Percentiles rank a stretch among this genome's conserved stretches.
These are phyloP conservation scores for Zelostemma sp. DNA, from an alignment of 1,140 invertebrate species.

Conservation along the genomic window DNA sequence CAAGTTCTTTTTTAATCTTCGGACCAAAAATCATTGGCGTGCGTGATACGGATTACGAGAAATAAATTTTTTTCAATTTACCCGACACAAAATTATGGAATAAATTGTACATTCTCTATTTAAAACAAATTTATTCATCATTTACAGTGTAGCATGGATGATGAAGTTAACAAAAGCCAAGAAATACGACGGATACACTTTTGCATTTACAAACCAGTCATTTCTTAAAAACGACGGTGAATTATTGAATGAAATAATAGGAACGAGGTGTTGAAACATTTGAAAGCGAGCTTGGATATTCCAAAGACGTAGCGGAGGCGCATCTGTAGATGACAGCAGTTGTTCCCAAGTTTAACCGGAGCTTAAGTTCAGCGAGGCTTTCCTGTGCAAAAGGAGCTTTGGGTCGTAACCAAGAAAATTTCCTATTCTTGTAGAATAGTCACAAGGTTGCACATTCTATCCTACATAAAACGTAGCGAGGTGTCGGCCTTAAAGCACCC, in stretches of 20 bases:
- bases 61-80: no score
- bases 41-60: no score
- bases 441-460: conserved; percentile 20
- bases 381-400: conserved; percentile 17
- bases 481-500: conserved; percentile 11
- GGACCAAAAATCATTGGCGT: no score
- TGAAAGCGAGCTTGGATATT: conserved; percentile 36
- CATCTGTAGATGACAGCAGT: conserved; percentile 53
- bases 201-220: no score
- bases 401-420: conserved; percentile 19
- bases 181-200: no score
- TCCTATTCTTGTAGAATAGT: conserved; percentile 18
- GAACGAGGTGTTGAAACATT: conserved; percentile 1
- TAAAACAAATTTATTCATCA: no score
- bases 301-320: conserved; percentile 15
- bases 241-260: conserved; percentile 9
- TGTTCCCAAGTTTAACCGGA: conserved; percentile 51
- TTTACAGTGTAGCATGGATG: no score
- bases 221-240: neutral
- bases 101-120: no score
- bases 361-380: conserved; percentile 13
- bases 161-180: no score
- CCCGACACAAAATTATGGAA: no score
- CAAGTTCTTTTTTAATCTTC: no score
- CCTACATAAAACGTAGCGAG: conserved; percentile 14